Evolutionary conservation across 2,888 invertebrate genomes (phyloP).

Genomic region (Leptinotarsa peninsularis): DNA sequence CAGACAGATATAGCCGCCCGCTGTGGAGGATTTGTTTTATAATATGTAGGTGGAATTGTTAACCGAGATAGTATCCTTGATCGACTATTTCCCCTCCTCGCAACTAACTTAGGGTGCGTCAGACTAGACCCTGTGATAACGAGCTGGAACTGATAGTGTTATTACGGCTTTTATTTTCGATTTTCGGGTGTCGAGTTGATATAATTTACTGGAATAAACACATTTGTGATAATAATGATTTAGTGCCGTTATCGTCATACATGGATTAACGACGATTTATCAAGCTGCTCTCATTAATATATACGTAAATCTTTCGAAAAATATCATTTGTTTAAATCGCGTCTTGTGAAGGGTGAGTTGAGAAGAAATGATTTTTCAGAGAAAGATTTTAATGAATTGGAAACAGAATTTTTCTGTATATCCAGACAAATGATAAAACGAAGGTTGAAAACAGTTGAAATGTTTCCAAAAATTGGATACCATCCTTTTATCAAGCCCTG

Average conservation of each 20-base stretch:
- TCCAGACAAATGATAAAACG: too few species aligned
- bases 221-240: conserved; percentile 42
- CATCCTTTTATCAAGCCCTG: too few species aligned
- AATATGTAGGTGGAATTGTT: background rate
- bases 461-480: too few species aligned
- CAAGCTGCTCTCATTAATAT: conserved; percentile 33
- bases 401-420: too few species aligned
- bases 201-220: conserved; percentile 45
- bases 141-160: conserved; percentile 47
- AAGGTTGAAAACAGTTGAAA: too few species aligned
- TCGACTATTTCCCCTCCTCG: background rate
- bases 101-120: conserved; percentile 40
- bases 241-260: conserved; percentile 35
- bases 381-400: too few species aligned
- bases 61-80: background rate
- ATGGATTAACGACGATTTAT: conserved; percentile 40
- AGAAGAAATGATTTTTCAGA: too few species aligned
- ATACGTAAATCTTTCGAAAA: background rate
- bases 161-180: conserved; percentile 45
- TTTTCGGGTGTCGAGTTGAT: conserved; percentile 43
- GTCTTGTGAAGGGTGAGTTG: too few species aligned
- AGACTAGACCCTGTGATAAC: conserved; percentile 39
- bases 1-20: too few species aligned
- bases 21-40: too few species aligned
- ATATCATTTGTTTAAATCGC: background rate